Percentiles rank a stretch among this genome's conserved stretches.
Evolutionary conservation across 2,113 vertebrate species (phyloP).

Genomic region (Hippocampus barbouri): DNA sequence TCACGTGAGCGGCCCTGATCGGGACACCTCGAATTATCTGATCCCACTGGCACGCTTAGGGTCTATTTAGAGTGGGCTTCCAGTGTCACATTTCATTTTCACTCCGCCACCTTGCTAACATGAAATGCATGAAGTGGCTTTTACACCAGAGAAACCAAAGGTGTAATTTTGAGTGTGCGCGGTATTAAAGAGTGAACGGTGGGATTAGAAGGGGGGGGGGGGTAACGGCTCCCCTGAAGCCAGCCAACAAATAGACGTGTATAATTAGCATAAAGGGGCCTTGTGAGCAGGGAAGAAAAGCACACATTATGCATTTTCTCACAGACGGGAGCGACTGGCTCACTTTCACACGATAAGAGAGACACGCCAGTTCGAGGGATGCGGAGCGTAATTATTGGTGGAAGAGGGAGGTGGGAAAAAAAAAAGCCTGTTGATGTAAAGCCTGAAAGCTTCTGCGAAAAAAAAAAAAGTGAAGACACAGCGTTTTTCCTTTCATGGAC

Average conservation of each 20-base stretch:
- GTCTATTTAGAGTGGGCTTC: background rate
- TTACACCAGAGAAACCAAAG: background rate
- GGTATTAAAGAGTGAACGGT: slow-evolving; percentile 29
- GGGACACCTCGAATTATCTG: too few relatives aligned
- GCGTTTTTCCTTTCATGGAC: slow-evolving; percentile 12
- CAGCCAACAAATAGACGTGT: slow-evolving; percentile 40
- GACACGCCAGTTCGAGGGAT: slow-evolving; percentile 9
- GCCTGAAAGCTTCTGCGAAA: slow-evolving; percentile 22
- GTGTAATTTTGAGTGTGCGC: background rate
- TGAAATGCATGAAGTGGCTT: slow-evolving; percentile 9
- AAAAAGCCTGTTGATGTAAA: slow-evolving; percentile 23
- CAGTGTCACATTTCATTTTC: background rate
- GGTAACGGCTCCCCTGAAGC: slow-evolving; percentile 29
- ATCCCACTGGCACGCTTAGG: too few relatives aligned
- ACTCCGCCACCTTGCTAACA: background rate
- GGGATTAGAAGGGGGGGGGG: background rate
- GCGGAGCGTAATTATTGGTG: slow-evolving; percentile 36
- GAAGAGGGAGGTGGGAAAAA: background rate
- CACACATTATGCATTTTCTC: slow-evolving; percentile 46
- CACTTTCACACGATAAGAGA: slow-evolving; percentile 37
- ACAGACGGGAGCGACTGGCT: slow-evolving; percentile 23
- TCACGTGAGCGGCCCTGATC: too few relatives aligned
- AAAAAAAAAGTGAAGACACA: slow-evolving; percentile 18
- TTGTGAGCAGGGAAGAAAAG: slow-evolving; percentile 30
- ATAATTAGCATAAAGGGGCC: slow-evolving; percentile 50